A percentile compares a stretch with the other conserved stretches of the same genome.
Evolutionary conservation across 2,888 invertebrate species (phyloP).

Genomic region (Erpobdella octoculata): DNA sequence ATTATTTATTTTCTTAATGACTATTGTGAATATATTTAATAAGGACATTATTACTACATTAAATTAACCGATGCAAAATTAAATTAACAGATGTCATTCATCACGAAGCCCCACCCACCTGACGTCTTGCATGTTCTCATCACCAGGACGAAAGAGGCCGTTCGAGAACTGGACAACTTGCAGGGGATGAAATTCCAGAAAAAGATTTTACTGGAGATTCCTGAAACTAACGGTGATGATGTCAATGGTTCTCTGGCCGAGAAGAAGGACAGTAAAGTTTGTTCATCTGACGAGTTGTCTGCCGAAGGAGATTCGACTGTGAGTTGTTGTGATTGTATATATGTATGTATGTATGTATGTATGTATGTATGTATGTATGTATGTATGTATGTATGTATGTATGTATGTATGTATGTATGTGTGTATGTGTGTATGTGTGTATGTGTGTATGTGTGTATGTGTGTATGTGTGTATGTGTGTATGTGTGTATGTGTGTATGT

Average conservation of each 20-base stretch:
- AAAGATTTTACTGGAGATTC: conserved; percentile 72
- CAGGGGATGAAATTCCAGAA: conserved; percentile 69
- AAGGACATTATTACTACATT: no score
- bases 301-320: conserved; percentile 24
- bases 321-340: no score
- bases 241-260: background rate
- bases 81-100: conserved; percentile 66
- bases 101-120: conserved; percentile 69
- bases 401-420: no score
- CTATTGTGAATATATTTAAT: background rate
- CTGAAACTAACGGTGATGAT: conserved; percentile 11
- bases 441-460: no score
- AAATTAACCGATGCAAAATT: background rate
- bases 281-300: conserved; percentile 12
- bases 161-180: conserved; percentile 88
- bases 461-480: no score
- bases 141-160: conserved; percentile 86
- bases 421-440: no score
- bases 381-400: no score
- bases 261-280: background rate
- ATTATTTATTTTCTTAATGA: no score
- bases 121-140: conserved; percentile 86
- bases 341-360: no score
- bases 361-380: no score
- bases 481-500: no score